Conservation (phyloP, 2,888 invertebrate genomes). For the Acrobasis consociella region DNA sequence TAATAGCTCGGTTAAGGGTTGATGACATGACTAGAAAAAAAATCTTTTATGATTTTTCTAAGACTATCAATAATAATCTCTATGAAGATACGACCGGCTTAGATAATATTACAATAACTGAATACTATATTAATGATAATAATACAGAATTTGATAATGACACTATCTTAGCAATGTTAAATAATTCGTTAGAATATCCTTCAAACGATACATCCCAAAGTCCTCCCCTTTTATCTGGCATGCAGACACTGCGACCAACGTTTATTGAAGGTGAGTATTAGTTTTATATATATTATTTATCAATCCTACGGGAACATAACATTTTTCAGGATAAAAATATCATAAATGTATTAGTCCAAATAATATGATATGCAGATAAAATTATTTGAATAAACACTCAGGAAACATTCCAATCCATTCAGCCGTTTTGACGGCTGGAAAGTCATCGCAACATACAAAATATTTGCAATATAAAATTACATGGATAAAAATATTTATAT, state of each 20-base stretch:
- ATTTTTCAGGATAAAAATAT: too few species aligned
- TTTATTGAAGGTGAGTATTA: constrained; percentile 51
- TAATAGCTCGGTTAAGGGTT: constrained; percentile 65
- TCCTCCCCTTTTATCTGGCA: constrained; percentile 47
- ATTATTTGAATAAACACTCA: too few species aligned
- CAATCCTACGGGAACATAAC: too few species aligned
- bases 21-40: constrained; percentile 66
- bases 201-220: constrained; percentile 41
- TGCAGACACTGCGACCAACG: constrained; percentile 45
- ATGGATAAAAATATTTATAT: too few species aligned
- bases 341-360: too few species aligned
- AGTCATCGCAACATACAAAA: too few species aligned
- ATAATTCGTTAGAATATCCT: constrained; percentile 46
- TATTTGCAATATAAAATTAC: too few species aligned
- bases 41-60: constrained; percentile 69
- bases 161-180: constrained; percentile 33
- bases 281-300: constrained; percentile 22
- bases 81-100: constrained; percentile 22
- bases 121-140: constrained; percentile 27
- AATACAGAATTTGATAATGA: constrained; percentile 26
- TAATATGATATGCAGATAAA: too few species aligned
- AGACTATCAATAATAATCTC: constrained; percentile 60
- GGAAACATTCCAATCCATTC: too few species aligned
- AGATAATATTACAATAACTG: constrained; percentile 30
- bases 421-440: too few species aligned